Conservation (phyloP, 2,888 invertebrate species). For the Stenodera caucasica region DNA sequence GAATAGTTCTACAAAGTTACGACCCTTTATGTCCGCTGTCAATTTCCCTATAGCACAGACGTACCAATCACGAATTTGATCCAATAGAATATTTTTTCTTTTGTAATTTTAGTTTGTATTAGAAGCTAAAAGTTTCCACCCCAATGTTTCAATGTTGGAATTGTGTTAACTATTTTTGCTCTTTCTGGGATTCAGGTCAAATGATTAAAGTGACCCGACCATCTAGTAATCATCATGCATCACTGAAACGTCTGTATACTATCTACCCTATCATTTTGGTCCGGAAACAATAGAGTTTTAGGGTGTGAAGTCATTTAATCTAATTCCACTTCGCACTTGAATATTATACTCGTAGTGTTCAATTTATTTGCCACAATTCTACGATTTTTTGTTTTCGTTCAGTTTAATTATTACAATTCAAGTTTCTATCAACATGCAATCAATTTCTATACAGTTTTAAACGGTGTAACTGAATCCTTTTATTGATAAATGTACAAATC, state of each 20-base stretch:
- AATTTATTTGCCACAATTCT: no score
- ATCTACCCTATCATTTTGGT: conserved; percentile 23
- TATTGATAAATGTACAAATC: conserved; percentile 5
- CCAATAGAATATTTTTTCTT: no score
- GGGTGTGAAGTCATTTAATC: conserved; percentile 19
- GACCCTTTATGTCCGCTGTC: no score
- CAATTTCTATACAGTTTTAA: neutral
- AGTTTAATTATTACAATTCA: neutral
- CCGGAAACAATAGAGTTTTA: conserved; percentile 24
- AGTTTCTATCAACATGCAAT: neutral
- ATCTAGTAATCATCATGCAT: conserved; percentile 28
- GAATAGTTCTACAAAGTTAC: no score
- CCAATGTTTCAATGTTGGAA: no score
- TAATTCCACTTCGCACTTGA: neutral
- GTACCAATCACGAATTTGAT: no score
- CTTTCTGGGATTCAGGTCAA: conserved; percentile 16
- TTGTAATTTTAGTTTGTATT: no score
- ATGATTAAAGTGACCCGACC: conserved; percentile 30
- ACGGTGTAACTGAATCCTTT: conserved; percentile 1
- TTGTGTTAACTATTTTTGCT: neutral
- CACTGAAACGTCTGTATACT: conserved; percentile 25
- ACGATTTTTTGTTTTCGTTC: no score
- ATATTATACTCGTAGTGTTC: no score
- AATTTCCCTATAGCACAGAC: no score
- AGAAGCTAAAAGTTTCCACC: no score